These are phyloP conservation scores for Pachliopta kotzebuea DNA, from an alignment of 2,888 invertebrate genomes.

Conservation along the genomic window DNA sequence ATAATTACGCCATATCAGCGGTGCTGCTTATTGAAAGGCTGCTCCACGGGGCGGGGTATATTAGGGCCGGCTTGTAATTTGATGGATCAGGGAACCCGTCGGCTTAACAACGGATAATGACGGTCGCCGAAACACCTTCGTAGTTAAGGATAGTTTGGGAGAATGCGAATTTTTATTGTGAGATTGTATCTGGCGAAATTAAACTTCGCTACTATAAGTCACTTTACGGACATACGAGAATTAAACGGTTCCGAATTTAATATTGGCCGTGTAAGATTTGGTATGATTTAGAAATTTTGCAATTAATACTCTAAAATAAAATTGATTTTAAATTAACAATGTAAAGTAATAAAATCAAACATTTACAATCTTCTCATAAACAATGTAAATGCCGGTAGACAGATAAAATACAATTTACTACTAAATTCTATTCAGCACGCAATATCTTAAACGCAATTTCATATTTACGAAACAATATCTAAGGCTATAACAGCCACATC, in stretches of 20 bases:
- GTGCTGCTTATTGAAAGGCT: conserved; percentile 76
- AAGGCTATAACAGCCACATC: conserved; percentile 3
- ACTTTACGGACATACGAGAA: no score
- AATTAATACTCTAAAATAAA: neutral
- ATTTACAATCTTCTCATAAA: neutral
- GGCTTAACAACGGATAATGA: conserved; percentile 66
- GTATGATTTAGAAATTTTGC: neutral
- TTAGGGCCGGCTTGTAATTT: conserved; percentile 77
- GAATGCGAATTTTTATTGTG: conserved; percentile 3
- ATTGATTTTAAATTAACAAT: neutral
- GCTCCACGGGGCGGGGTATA: conserved; percentile 71
- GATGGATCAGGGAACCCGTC: conserved; percentile 74
- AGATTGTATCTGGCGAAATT: neutral
- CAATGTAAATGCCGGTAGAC: neutral
- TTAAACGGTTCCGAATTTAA: no score
- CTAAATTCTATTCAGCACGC: neutral
- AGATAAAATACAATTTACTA: neutral
- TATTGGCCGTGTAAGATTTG: no score
- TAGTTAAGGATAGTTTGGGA: conserved; percentile 30
- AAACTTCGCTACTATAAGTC: no score
- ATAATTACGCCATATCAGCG: conserved; percentile 77
- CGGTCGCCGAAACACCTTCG: conserved; percentile 59
- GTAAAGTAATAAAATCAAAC: neutral
- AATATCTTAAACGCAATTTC: conserved; percentile 1
- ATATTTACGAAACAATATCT: conserved; percentile 7